Base-by-base conservation (phyloP, 2,888 invertebrate genomes). In the Conops quadrifasciatus region DNA sequence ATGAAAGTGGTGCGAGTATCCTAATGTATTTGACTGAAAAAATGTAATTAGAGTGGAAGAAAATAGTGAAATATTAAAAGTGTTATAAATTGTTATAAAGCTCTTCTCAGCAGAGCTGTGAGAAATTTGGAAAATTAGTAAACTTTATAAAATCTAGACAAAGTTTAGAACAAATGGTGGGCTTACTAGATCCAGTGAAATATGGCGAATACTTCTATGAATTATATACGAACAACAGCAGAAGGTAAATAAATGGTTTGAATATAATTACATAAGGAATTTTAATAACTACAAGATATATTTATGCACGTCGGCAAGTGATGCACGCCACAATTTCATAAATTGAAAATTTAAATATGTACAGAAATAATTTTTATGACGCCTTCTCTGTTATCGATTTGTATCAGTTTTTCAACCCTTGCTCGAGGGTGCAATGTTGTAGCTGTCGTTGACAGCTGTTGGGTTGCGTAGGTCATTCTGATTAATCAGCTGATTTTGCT, bases 181-280 rank as follows among this genome's bases (percentile, higher is more conserved):
- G 86, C 53, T 77, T 86, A 72, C 78, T 85, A 66, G 84, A 86
- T 80, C 86, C 86, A 43, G 75, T 82, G 47, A 84, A 85, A 80
- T 86, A 86, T 80, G 86, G 86, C 66, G 86, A 84, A 79, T 80
- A 86, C 78, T 86, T 86, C 76, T 86, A 86, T 74, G 86, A 86
- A 76, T 77, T 86, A 66, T 86, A 85, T 72, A 84, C 85, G 11
- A 83, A 81, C 77, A 83, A 81, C 77, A 80, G 81, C 21, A 83
- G 85, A 76, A 84, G 82, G 81, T 85, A 81, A 75, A 60, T 68
- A 49, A 59, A 24, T n/a, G n/a, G n/a, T n/a, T 36, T 36, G 9
- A 73, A 58, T 49, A 59, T 66, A 56, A 26, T 9, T 19, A 4
- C 36, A 4, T 36, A 36, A 36, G 9, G 36, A 36, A n/a, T n/a